phyloP scores from a whole-genome alignment of 2,888 invertebrate species.

The Phytoseiulus persimilis region DNA sequence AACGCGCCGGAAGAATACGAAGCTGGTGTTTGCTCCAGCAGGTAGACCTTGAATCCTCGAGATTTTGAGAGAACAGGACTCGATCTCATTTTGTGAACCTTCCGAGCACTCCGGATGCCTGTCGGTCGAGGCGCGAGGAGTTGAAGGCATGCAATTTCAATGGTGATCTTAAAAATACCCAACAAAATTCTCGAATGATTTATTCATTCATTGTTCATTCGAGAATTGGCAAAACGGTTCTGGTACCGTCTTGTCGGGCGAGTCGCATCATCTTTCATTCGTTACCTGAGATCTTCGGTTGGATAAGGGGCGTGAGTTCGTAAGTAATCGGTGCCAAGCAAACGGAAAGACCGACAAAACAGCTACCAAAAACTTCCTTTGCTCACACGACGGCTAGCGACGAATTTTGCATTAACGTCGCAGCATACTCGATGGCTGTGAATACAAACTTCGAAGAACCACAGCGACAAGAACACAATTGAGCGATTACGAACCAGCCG shows the following conservation, averaged over 20 bases:
- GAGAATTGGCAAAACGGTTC: background rate
- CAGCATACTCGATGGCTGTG: background rate
- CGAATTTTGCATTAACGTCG: background rate
- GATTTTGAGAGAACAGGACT: conserved; percentile 10
- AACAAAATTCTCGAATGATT: background rate
- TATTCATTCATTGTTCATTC: background rate
- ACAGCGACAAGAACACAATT: background rate
- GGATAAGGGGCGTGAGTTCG: background rate
- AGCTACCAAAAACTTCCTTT: background rate
- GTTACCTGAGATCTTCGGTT: background rate
- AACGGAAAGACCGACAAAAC: background rate
- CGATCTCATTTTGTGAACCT: conserved; percentile 35
- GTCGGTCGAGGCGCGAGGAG: background rate
- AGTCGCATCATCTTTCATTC: background rate
- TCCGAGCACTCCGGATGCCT: background rate
- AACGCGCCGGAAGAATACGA: background rate
- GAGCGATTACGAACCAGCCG: background rate
- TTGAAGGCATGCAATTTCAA: conserved; percentile 31
- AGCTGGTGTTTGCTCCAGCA: background rate
- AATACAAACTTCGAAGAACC: background rate
- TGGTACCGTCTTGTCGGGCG: background rate
- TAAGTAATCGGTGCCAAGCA: background rate
- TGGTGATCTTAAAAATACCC: conserved; percentile 30
- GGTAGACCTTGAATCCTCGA: background rate
- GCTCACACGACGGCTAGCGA: background rate